These are phyloP conservation scores for Drosophila austrosaltans DNA, from an alignment of 2,888 invertebrate genomes.

Conservation along the genomic window DNA sequence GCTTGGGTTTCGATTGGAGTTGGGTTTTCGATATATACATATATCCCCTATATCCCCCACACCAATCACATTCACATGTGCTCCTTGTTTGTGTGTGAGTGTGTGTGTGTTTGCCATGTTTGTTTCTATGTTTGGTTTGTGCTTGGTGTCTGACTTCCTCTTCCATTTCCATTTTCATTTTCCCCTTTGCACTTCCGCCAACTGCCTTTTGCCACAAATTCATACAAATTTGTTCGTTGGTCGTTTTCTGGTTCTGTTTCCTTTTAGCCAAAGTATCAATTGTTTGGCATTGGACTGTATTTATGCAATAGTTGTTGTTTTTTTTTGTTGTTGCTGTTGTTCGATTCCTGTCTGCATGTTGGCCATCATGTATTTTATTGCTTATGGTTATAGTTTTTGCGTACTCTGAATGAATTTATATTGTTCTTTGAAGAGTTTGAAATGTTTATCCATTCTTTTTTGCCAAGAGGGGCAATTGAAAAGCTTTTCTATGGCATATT, in stretches of 20 bases:
- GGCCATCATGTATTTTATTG: conserved; percentile 49
- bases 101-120: conserved; percentile 34
- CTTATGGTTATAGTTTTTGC: conserved; percentile 62
- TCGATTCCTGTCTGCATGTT: conserved; percentile 52
- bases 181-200: conserved; percentile 8
- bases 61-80: conserved; percentile 6
- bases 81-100: conserved; percentile 14
- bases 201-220: conserved; percentile 43
- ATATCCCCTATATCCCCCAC: not conserved
- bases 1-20: conserved; percentile 30
- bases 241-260: conserved; percentile 39
- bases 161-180: conserved; percentile 3
- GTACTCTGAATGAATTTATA: conserved; percentile 71
- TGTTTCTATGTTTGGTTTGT: conserved; percentile 51
- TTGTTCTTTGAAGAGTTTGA: conserved; percentile 67
- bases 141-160: conserved; percentile 29
- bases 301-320: conserved; percentile 57
- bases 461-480: conserved; percentile 47
- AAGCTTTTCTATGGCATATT: conserved; percentile 32
- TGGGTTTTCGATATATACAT: not conserved
- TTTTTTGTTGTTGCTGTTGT: conserved; percentile 39
- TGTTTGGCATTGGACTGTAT: conserved; percentile 66
- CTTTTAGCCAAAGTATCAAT: conserved; percentile 65
- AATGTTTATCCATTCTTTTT: conserved; percentile 55
- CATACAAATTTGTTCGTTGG: conserved; percentile 56